A percentile compares a stretch with the other conserved stretches of the same genome.
phyloP scores from a whole-genome alignment of 1,140 invertebrate species.

The Theocolax elegans region DNA sequence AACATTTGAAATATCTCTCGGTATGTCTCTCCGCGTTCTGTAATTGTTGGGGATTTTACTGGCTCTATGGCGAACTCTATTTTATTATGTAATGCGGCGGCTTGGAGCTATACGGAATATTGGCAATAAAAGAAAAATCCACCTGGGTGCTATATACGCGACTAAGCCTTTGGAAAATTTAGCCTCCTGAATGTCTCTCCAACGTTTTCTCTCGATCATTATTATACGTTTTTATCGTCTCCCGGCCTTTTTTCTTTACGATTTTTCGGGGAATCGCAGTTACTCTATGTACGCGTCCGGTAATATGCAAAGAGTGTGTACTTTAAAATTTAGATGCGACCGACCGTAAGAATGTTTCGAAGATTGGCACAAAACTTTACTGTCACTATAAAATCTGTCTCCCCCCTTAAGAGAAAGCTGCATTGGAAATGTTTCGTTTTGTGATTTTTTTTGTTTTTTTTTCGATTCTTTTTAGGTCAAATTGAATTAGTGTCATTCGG shows the following conservation, averaged over 20 bases:
- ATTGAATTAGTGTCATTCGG: no score
- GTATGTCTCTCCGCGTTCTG: not conserved
- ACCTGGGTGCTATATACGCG: not conserved
- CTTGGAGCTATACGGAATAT: conserved; percentile 12
- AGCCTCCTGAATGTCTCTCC: conserved; percentile 12
- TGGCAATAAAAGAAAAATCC: conserved; percentile 34
- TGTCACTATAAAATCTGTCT: conserved; percentile 34
- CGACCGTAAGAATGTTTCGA: conserved; percentile 21
- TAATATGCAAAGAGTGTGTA: conserved; percentile 25
- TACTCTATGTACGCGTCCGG: not conserved
- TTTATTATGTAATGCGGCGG: conserved; percentile 23
- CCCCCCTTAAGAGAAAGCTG: conserved; percentile 2
- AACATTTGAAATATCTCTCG: not conserved
- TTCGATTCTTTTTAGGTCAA: no score
- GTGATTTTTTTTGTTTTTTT: no score
- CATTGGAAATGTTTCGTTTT: no score
- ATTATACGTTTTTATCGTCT: conserved; percentile 36
- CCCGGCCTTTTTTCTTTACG: conserved; percentile 37
- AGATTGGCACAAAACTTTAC: conserved; percentile 31
- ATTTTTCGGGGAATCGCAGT: conserved; percentile 37
- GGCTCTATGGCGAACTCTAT: conserved; percentile 11
- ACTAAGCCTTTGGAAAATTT: conserved; percentile 21
- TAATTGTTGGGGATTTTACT: conserved; percentile 12
- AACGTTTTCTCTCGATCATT: conserved; percentile 16
- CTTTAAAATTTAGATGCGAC: conserved; percentile 36